phyloP scores from a whole-genome alignment of 2,888 invertebrate genomes.

The Rhingia rostrata region DNA sequence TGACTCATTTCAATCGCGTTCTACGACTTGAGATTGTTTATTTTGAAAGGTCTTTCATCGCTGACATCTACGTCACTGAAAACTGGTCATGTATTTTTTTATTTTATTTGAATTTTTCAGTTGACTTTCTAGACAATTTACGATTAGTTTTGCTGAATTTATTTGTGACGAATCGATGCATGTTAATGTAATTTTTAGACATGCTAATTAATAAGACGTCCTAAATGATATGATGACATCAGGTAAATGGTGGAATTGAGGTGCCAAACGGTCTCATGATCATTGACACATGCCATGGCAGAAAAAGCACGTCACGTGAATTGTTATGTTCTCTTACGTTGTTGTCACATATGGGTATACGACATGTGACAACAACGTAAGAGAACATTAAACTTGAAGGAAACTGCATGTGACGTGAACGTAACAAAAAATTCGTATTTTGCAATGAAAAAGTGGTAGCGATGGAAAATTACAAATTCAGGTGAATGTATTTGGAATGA shows the following conservation, averaged over 20 bases:
- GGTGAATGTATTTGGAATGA: too few species aligned
- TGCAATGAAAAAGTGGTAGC: too few species aligned
- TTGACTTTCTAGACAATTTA: not conserved
- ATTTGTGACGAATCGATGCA: slow-evolving; percentile 12
- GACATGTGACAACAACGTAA: too few species aligned
- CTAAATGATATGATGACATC: not conserved
- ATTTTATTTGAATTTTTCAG: too few species aligned
- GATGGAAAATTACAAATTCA: too few species aligned
- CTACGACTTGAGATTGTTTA: not conserved
- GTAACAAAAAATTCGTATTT: too few species aligned
- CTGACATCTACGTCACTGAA: slow-evolving; percentile 15
- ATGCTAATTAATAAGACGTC: slow-evolving; percentile 12
- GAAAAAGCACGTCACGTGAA: too few species aligned
- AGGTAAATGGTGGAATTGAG: not conserved
- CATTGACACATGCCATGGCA: not conserved
- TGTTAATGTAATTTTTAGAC: slow-evolving; percentile 19
- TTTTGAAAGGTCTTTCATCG: not conserved
- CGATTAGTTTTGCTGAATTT: not conserved
- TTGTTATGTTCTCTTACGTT: too few species aligned
- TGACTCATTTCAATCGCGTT: slow-evolving; percentile 29
- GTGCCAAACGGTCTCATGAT: not conserved
- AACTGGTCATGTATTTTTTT: slow-evolving; percentile 3
- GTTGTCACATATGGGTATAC: too few species aligned
- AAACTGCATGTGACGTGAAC: too few species aligned
- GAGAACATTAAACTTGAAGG: too few species aligned